Conservation (phyloP, 1,140 invertebrate species). For the Danaus melanippus region DNA sequence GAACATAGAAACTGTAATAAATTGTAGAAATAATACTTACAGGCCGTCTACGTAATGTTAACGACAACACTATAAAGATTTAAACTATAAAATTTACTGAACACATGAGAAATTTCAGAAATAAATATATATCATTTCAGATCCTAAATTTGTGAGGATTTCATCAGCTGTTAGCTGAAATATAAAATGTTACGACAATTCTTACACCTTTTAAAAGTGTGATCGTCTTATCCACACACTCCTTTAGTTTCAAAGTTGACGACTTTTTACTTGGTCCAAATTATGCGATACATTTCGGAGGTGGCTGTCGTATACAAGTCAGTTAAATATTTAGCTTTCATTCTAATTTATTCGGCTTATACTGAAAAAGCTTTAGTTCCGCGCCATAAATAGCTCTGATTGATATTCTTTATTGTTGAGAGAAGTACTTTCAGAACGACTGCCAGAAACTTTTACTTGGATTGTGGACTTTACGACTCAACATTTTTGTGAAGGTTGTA, state of each 20-base stretch:
- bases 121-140: too few relatives aligned
- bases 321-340: constrained; percentile 65
- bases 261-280: constrained; percentile 65
- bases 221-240: constrained; percentile 31
- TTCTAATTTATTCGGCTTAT: constrained; percentile 64
- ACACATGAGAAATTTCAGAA: too few relatives aligned
- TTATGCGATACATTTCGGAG: constrained; percentile 68
- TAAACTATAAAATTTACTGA: too few relatives aligned
- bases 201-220: too few relatives aligned
- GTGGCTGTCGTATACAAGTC: constrained; percentile 59
- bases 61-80: too few relatives aligned
- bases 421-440: constrained; percentile 12
- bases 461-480: constrained; percentile 4
- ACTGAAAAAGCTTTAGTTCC: constrained; percentile 60
- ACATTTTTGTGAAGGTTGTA: constrained; percentile 4
- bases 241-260: constrained; percentile 44
- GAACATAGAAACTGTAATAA: too few relatives aligned
- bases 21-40: too few relatives aligned
- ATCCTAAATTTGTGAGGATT: background rate
- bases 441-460: constrained; percentile 12
- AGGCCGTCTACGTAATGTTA: too few relatives aligned
- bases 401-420: constrained; percentile 43
- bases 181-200: too few relatives aligned
- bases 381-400: constrained; percentile 51
- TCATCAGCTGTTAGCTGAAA: background rate